These are phyloP conservation scores for Eurypyga helias DNA, from an alignment of 2,113 vertebrate species.

Conservation along the genomic window DNA sequence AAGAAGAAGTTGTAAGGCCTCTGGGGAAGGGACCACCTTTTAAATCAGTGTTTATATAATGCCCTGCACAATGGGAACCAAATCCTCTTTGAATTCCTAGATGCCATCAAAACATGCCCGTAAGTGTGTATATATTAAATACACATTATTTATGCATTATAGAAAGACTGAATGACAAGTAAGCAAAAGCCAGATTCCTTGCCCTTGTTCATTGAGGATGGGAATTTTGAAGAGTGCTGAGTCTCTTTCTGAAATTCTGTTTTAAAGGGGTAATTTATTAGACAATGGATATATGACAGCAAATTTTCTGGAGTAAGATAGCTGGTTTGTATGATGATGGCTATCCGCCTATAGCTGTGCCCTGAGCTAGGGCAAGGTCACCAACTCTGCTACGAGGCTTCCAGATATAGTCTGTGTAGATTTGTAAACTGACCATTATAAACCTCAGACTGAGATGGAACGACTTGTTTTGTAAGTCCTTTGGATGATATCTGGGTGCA, in stretches of 20 bases:
- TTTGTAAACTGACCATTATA: not conserved
- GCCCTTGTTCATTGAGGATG: not conserved
- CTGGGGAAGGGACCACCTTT: not conserved
- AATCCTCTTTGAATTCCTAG: not conserved
- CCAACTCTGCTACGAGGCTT: not conserved
- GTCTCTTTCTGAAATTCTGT: not conserved
- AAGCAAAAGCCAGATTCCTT: not conserved
- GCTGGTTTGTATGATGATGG: accelerated
- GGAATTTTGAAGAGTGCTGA: not conserved
- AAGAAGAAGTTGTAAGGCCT: not conserved
- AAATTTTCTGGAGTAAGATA: not conserved
- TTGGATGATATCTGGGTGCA: not conserved
- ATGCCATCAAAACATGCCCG: not conserved
- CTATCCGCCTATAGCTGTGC: not conserved
- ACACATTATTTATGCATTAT: not conserved
- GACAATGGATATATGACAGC: not conserved
- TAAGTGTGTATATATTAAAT: not conserved
- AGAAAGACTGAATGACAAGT: not conserved
- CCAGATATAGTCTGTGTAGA: not conserved
- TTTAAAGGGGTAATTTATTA: not conserved
- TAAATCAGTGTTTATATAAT: not conserved
- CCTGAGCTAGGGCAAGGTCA: not conserved
- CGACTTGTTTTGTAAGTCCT: not conserved
- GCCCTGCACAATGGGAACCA: not conserved
- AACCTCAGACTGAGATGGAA: not conserved